phyloP scores from a whole-genome alignment of 2,888 invertebrate genomes.

The Stomorhina lunata region DNA sequence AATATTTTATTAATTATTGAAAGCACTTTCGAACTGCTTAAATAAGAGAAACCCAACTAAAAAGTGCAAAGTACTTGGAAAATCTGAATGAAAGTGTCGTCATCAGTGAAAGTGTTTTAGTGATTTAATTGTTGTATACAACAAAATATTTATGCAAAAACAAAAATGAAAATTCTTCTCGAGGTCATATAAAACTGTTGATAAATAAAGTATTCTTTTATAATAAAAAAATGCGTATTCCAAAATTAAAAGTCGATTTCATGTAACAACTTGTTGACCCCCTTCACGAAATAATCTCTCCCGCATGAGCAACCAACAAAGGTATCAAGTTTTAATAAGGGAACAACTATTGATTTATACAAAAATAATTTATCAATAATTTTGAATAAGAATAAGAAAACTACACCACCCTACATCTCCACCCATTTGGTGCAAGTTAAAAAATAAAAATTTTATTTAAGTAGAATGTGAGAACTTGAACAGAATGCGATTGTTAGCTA shows the following conservation, averaged over 20 bases:
- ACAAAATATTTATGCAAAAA: background rate
- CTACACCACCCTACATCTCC: constrained; percentile 17
- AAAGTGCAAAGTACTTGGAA: background rate
- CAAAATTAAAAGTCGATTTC: background rate
- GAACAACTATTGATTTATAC: constrained; percentile 58
- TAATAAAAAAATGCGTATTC: background rate
- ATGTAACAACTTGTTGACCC: constrained; percentile 64
- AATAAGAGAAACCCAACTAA: background rate
- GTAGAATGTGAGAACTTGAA: constrained; percentile 40
- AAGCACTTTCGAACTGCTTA: background rate
- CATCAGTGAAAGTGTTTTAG: constrained; percentile 34
- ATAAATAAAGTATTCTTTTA: background rate
- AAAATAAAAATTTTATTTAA: constrained; percentile 7
- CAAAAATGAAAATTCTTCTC: constrained; percentile 16
- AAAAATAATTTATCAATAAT: constrained; percentile 39
- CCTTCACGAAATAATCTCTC: constrained; percentile 9
- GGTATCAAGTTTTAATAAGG: constrained; percentile 32
- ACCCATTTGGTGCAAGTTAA: background rate
- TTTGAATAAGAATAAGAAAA: constrained; percentile 16
- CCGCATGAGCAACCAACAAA: background rate
- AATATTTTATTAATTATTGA: background rate
- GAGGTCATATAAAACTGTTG: constrained; percentile 38
- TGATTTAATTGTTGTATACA: constrained; percentile 9
- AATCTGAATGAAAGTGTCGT: constrained; percentile 14
- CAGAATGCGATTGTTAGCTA: constrained; percentile 52